A percentile compares a stretch with the other conserved stretches of the same genome.
Conservation (phyloP, 2,797 vertebrate genomes). For the Ibycter americanus region DNA sequence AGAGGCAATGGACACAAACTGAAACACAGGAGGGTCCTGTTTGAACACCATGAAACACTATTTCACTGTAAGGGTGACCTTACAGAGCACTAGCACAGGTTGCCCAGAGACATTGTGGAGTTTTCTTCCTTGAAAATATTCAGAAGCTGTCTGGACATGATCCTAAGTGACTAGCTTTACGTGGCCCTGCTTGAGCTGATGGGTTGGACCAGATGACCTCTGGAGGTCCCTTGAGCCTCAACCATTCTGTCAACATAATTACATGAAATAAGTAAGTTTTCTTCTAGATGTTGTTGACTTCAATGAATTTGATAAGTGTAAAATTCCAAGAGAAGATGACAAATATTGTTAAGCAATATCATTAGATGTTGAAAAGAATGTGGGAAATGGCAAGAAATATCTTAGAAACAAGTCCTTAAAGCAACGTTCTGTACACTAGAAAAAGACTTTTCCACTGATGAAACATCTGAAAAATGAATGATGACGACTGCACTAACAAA, state of each 20-base stretch:
- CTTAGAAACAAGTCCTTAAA: background rate
- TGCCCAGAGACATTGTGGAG: background rate
- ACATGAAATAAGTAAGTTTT: background rate
- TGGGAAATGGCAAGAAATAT: background rate
- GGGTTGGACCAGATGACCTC: background rate
- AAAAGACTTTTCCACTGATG: background rate
- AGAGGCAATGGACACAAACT: background rate
- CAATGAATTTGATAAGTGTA: background rate
- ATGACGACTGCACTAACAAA: background rate
- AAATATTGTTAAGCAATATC: background rate
- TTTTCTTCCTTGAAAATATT: background rate
- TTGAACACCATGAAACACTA: background rate
- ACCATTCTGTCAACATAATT: background rate
- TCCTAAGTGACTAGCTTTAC: background rate
- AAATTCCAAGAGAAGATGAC: background rate
- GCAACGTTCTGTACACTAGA: background rate
- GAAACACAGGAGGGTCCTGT: background rate
- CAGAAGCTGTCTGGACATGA: background rate
- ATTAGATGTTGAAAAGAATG: background rate
- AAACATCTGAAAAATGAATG: background rate
- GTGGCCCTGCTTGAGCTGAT: background rate
- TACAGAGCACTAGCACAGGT: background rate
- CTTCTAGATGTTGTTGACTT: background rate
- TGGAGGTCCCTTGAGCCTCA: background rate
- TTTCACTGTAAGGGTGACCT: background rate